Evolutionary conservation across 2,113 vertebrate genomes (phyloP).

Genomic region (Galeopterus variegatus): DNA sequence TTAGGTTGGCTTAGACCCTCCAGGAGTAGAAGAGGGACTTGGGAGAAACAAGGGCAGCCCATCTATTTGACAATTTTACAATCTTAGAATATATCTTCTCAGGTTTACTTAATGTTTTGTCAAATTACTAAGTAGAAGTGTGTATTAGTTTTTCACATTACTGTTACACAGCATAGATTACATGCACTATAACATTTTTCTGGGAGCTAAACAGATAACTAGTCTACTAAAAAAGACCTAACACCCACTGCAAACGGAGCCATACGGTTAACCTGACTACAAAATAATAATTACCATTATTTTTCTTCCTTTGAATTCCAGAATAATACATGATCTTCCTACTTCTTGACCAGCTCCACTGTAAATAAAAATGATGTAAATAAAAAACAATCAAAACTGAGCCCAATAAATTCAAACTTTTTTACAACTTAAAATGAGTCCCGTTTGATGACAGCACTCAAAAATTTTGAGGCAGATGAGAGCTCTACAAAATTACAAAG

Average conservation of each 20-base stretch:
- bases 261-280: neutral
- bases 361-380: constrained; percentile 70
- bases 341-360: constrained; percentile 99
- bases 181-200: neutral
- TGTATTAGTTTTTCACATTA: neutral
- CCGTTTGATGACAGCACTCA: neutral
- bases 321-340: constrained; percentile 97
- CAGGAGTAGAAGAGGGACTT: neutral
- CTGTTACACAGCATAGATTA: fast-evolving
- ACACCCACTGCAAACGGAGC: neutral
- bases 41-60: neutral
- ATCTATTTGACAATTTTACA: neutral
- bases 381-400: neutral
- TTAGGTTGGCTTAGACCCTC: neutral
- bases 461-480: neutral
- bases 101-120: neutral
- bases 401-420: neutral
- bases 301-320: constrained; percentile 99
- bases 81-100: neutral
- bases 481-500: neutral
- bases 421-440: neutral
- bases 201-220: neutral
- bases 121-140: neutral
- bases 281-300: constrained; percentile 94
- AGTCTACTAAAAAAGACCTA: neutral